Percentiles rank a stretch among this genome's conserved stretches.
Evolutionary conservation across 2,888 invertebrate species (phyloP).

Genomic region (Dendrolimus houi): DNA sequence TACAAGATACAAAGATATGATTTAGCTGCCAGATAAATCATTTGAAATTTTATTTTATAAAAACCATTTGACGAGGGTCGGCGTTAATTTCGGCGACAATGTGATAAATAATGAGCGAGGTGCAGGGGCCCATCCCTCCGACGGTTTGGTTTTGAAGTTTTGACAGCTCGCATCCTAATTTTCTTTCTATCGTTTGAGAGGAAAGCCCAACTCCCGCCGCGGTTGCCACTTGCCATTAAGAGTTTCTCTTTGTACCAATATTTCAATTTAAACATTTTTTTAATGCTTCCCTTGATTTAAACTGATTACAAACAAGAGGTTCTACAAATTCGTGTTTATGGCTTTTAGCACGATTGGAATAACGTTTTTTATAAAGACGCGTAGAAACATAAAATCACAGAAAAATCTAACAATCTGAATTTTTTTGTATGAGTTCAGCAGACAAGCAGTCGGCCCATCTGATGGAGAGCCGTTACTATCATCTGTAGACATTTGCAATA

Average conservation of each 20-base stretch:
- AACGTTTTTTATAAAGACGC: no score
- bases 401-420: no score
- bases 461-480: no score
- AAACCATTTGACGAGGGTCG: constrained; percentile 73
- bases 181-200: constrained; percentile 49
- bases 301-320: no score
- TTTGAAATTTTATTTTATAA: constrained; percentile 53
- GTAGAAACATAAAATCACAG: no score
- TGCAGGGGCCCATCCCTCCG: constrained; percentile 64
- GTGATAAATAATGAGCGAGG: constrained; percentile 75
- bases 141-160: constrained; percentile 69
- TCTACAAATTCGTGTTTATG: no score
- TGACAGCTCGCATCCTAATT: constrained; percentile 72
- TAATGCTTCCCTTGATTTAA: constrained; percentile 4
- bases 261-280: constrained; percentile 45
- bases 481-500: no score
- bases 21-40: constrained; percentile 66
- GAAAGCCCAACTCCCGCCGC: constrained; percentile 26
- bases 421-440: no score
- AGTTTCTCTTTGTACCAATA: constrained; percentile 49
- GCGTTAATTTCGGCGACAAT: constrained; percentile 74
- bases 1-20: constrained; percentile 57
- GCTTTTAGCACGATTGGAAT: no score
- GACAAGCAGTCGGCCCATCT: no score
- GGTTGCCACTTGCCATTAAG: constrained; percentile 60